Conservation (phyloP, 2,113 vertebrate genomes). For the Mionectes macconnelli region DNA sequence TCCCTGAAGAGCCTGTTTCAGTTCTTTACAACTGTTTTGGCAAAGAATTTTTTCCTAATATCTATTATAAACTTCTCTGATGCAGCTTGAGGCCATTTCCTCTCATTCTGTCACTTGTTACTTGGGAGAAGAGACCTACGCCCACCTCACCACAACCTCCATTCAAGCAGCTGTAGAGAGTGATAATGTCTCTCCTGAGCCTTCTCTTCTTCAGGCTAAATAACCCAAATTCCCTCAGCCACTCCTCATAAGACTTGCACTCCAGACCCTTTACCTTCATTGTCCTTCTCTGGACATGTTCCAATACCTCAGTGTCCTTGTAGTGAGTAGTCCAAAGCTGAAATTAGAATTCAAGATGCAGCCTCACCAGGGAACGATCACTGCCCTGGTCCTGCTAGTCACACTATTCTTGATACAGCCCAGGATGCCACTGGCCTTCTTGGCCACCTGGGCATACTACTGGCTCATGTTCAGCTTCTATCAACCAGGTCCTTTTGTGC, state of each 20-base stretch:
- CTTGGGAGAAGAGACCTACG: not conserved
- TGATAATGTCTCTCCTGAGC: not conserved
- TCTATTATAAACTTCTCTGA: not conserved
- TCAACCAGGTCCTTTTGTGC: not conserved
- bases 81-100: not conserved
- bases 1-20: not conserved
- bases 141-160: not conserved
- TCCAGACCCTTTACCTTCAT: not conserved
- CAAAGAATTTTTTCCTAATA: not conserved
- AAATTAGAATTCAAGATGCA: fast-evolving
- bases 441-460: not conserved
- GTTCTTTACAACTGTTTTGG: not conserved
- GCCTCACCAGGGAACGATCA: not conserved
- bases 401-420: not conserved
- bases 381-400: not conserved
- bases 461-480: not conserved
- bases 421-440: not conserved
- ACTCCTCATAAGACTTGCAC: not conserved
- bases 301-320: not conserved
- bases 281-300: not conserved
- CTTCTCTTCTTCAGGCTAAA: not conserved
- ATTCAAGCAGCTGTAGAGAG: not conserved
- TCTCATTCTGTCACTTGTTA: not conserved
- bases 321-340: not conserved
- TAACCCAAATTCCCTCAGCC: not conserved